A percentile compares a stretch with the other conserved stretches of the same genome.
Conservation (phyloP, 2,888 invertebrate species). For the Endomychus coccineus region DNA sequence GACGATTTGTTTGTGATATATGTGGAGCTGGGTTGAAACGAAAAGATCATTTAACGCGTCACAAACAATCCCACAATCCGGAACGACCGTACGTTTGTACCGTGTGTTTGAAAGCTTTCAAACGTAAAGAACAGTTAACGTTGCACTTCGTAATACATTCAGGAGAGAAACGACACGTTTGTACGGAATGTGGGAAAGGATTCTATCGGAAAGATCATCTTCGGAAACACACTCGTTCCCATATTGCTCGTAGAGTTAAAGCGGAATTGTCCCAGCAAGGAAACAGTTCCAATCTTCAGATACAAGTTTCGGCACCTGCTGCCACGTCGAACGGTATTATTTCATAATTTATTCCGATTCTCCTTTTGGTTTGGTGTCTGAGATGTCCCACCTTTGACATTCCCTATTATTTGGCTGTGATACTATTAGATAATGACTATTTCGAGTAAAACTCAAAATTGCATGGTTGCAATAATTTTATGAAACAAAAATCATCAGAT, state of each 20-base stretch:
- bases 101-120: constrained; percentile 81
- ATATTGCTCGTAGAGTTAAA: constrained; percentile 77
- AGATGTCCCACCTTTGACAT: too few relatives aligned
- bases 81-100: constrained; percentile 83
- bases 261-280: constrained; percentile 71
- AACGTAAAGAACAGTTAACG: constrained; percentile 81
- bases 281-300: constrained; percentile 16
- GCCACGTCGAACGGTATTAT: constrained; percentile 28
- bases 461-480: too few relatives aligned
- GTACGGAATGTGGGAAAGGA: constrained; percentile 82
- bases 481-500: too few relatives aligned
- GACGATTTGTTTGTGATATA: constrained; percentile 80
- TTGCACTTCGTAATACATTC: constrained; percentile 86
- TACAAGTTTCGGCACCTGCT: constrained; percentile 27
- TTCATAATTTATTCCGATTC: too few relatives aligned
- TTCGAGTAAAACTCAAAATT: too few relatives aligned
- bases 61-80: constrained; percentile 83
- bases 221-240: constrained; percentile 76
- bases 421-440: too few relatives aligned
- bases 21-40: constrained; percentile 82
- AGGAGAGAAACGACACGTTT: constrained; percentile 79
- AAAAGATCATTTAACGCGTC: constrained; percentile 78
- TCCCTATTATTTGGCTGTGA: too few relatives aligned
- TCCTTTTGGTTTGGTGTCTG: constrained; percentile 10
- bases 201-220: constrained; percentile 85